These are phyloP conservation scores for Sitta carolinensis DNA, from an alignment of 2,797 vertebrate genomes.

Conservation along the genomic window DNA sequence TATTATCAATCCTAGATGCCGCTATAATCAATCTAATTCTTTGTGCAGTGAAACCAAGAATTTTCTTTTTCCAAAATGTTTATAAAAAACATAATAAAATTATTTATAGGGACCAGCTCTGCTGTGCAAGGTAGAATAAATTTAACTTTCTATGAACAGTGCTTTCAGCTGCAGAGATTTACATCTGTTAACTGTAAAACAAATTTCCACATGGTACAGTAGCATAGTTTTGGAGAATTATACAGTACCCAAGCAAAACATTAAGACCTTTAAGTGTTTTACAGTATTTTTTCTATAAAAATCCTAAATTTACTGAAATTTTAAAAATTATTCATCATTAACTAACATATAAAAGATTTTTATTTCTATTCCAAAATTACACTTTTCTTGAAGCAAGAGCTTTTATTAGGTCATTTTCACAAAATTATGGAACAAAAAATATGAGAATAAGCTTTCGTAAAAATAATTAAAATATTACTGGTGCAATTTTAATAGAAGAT, in stretches of 20 bases:
- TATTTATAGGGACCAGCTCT: constrained; percentile 70
- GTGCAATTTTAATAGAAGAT: not conserved
- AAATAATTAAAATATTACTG: not conserved
- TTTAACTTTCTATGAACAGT: constrained; percentile 57
- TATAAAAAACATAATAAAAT: constrained; percentile 72
- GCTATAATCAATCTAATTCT: constrained; percentile 90
- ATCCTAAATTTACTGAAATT: not conserved
- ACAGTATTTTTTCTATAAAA: not conserved
- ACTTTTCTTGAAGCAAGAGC: not conserved
- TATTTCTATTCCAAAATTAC: not conserved
- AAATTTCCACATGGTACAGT: not conserved
- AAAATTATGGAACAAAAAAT: not conserved
- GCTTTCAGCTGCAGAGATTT: constrained; percentile 60
- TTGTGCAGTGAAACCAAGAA: constrained; percentile 55
- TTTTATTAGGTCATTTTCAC: not conserved
- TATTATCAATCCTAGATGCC: constrained; percentile 88
- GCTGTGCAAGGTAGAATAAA: constrained; percentile 59
- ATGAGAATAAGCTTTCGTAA: not conserved
- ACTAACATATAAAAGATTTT: not conserved
- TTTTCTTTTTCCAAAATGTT: constrained; percentile 73
- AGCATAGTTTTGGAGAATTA: constrained; percentile 16
- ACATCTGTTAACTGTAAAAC: constrained; percentile 38
- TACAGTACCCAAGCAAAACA: not conserved
- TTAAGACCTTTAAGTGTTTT: not conserved
- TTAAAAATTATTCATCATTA: not conserved